Evolutionary conservation across 1,140 invertebrate species (phyloP).

Genomic region (Sycophila sp.): DNA sequence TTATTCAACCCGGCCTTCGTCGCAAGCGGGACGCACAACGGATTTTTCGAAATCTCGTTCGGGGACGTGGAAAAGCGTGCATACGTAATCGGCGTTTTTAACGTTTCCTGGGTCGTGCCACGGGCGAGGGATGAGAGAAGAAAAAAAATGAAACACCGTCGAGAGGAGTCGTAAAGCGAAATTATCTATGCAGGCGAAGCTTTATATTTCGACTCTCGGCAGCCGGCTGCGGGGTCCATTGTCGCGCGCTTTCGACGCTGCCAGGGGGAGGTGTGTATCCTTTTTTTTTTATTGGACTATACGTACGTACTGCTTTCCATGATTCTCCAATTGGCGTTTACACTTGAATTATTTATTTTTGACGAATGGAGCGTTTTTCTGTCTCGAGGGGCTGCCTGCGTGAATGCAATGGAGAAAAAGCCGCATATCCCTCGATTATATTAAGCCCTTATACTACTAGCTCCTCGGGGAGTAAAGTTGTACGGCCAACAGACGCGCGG

Average conservation of each 20-base stretch:
- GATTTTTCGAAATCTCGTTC: conserved; percentile 67
- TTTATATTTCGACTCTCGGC: conserved; percentile 1
- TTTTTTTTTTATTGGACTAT: not conserved
- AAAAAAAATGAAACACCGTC: conserved; percentile 2
- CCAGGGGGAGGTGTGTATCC: not conserved
- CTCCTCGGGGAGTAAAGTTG: too few relatives aligned
- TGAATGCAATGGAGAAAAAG: too few relatives aligned
- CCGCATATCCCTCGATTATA: too few relatives aligned
- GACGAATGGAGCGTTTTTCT: conserved; percentile 20
- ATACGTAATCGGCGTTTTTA: conserved; percentile 11
- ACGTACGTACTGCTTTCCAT: not conserved
- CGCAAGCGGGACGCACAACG: conserved; percentile 55
- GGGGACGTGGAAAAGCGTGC: conserved; percentile 44
- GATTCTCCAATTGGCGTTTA: not conserved
- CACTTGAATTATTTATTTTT: conserved; percentile 31
- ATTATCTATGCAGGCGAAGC: conserved; percentile 29
- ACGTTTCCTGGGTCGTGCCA: not conserved
- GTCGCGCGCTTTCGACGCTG: not conserved
- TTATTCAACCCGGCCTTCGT: conserved; percentile 58
- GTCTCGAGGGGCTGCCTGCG: too few relatives aligned
- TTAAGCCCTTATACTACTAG: too few relatives aligned
- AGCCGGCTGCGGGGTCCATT: not conserved
- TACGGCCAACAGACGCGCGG: too few relatives aligned
- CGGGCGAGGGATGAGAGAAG: not conserved
- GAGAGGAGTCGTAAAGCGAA: conserved; percentile 14